Evolutionary conservation across 2,888 invertebrate species (phyloP).

Genomic region (Scaptomyza parva): DNA sequence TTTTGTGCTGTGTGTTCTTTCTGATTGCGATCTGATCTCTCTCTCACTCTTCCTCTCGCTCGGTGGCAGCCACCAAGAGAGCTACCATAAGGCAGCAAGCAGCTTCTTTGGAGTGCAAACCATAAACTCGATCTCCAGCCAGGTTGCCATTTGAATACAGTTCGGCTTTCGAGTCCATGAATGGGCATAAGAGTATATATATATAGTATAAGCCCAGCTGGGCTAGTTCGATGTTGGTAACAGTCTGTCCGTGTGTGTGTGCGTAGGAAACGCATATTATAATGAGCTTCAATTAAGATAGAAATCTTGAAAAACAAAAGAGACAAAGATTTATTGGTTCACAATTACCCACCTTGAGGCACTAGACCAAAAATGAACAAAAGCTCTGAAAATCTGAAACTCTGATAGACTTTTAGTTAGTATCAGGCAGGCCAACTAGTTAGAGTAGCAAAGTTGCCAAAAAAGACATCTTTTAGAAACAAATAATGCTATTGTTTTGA

Average conservation of each 20-base stretch:
- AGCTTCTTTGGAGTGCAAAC: slow-evolving; percentile 56
- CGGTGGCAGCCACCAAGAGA: slow-evolving; percentile 27
- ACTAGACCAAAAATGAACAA: slow-evolving; percentile 40
- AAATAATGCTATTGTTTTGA: slow-evolving; percentile 8
- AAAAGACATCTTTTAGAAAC: too few species aligned
- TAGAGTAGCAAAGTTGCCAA: background rate
- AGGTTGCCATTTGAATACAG: slow-evolving; percentile 44
- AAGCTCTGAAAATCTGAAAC: slow-evolving; percentile 12
- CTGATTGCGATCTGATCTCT: slow-evolving; percentile 73
- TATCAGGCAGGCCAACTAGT: slow-evolving; percentile 24
- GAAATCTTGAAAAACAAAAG: slow-evolving; percentile 74
- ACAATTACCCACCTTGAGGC: slow-evolving; percentile 72
- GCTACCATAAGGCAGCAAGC: slow-evolving; percentile 7
- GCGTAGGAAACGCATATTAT: slow-evolving; percentile 78
- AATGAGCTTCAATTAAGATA: slow-evolving; percentile 81
- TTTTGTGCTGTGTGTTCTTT: slow-evolving; percentile 22
- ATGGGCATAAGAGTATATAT: slow-evolving; percentile 38
- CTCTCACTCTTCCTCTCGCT: too few species aligned
- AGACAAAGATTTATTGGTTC: slow-evolving; percentile 76
- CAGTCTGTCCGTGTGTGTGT: slow-evolving; percentile 43
- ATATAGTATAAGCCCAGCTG: slow-evolving; percentile 29
- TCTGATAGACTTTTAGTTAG: too few species aligned
- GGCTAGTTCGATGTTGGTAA: slow-evolving; percentile 14
- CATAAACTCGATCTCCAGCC: slow-evolving; percentile 32
- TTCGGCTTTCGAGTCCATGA: slow-evolving; percentile 50